Percentiles rank a stretch among this genome's conserved stretches.
These are phyloP conservation scores for Corythaixoides concolor DNA, from an alignment of 2,113 vertebrate species.

Conservation along the genomic window DNA sequence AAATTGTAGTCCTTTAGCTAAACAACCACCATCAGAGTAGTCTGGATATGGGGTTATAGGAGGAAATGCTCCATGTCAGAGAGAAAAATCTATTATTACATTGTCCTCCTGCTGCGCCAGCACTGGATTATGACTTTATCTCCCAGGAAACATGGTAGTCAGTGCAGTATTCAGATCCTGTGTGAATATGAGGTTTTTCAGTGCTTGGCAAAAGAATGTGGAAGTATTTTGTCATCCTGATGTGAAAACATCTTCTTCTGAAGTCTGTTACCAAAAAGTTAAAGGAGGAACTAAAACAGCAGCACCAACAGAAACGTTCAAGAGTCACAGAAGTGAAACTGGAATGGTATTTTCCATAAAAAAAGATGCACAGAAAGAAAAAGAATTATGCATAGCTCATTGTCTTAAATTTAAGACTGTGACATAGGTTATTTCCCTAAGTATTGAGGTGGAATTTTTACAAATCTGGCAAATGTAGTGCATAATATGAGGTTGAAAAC, in stretches of 20 bases:
- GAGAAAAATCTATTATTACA: background rate
- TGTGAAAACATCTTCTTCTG: background rate
- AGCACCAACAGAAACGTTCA: background rate
- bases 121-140: background rate
- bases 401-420: background rate
- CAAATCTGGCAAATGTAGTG: background rate
- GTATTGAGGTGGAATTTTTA: background rate
- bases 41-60: background rate
- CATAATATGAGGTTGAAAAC: background rate
- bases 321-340: conserved; percentile 47
- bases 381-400: background rate
- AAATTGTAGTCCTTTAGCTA: background rate
- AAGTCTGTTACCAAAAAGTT: background rate
- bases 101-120: background rate
- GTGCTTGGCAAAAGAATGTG: background rate
- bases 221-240: background rate
- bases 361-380: background rate
- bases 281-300: conserved; percentile 35
- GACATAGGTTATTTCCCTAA: background rate
- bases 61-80: background rate
- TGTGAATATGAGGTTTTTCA: background rate
- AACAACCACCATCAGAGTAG: background rate
- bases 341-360: background rate
- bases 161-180: background rate
- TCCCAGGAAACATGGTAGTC: background rate